Base-by-base conservation (phyloP, 2,888 invertebrate species). In the Ommatoiulus sabulosus region DNA sequence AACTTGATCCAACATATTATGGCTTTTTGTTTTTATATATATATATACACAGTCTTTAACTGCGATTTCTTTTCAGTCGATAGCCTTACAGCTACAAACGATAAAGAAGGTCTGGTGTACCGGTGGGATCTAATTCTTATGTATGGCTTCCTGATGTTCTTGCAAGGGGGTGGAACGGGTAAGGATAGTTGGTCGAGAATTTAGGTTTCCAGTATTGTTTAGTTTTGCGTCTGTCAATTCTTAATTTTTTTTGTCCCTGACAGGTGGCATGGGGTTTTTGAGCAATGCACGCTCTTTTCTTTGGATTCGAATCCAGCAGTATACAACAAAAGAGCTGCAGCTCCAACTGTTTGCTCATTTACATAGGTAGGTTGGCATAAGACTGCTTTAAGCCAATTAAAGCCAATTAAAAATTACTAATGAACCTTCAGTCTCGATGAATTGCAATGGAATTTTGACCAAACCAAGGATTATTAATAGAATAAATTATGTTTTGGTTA, bases 301-400 rank as follows among this genome's bases (percentile, higher is more conserved):
- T 1, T 99, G 99, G 99, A 98, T 99, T 91, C 95, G 95, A 91
- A 96, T 99, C 86, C 97, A 98, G 91, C 99, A 99, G 92, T 99
- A 97, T 92, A 98, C 98, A 1, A 98, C 98, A 8, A 94, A 98
- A 90, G 97, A 98, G 93, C 95, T 98, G 12, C 93, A 95, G 95
- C 94, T 97, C 89, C 96, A 96, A 92, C 93, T 98, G 52, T 98
- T 97, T 92, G 94, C 95, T 86, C 98, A 99, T 93, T 94, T 99
- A 20, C 99, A 99, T 92, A 94, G 91, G 93, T 93, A 90, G 90
- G 91, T 90, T 5, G n/a, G 35, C 35, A 35, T 35, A 35, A 35
- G 35, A 35, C 35, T 35, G 35, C 35, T 35, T 35, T 35, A 35
- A 35, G 35, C 1, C 35, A 35, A 0, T 35, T 35, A 35, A 35